Base-by-base conservation (phyloP, 2,888 invertebrate genomes). In the Sarcophaga rosellei region DNA sequence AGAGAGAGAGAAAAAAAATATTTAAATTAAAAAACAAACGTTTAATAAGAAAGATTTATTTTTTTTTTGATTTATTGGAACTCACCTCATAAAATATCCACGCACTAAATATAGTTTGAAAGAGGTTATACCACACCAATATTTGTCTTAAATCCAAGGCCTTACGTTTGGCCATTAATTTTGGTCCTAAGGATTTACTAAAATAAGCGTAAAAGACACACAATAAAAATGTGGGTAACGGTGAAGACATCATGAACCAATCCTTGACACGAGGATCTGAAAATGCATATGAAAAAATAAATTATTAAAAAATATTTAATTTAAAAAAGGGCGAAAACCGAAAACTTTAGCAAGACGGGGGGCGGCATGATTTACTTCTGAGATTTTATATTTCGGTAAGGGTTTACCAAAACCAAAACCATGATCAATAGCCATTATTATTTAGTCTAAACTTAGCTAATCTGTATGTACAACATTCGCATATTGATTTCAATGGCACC, bases 41-140 rank as follows among this genome's bases (percentile, higher is more conserved):
- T 25, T 23, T 44, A 59, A 21, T n/a, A 61, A 69, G 44, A 3
- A 35, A 12, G 1, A 45, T 53, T 68, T 68, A 72, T 79, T 44
- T 69, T 35, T 11, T 35, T 21, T 10, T n/a, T 35, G 68, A 45
- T 75, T 77, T 59, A 21, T 21, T 35, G 35, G 35, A 35, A 93
- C 94, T 94, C 93, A 98, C 98, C 96, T 98, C 98, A 93, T 97
- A 96, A 94, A 98, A 98, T 93, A 98, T 96, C 96, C 97, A 98
- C 87, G 96, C 95, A 92, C 98, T 98, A 93, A 98, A 96, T 89
- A 97, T 91, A 47, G 98, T 98, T 95, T 98, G 98, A 91, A 96
- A 95, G 88, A 98, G 94, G 94, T 99, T 99, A 94, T 98, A 98
- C 88, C 96, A 93, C 89, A 98, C 95, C 91, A 99, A 95, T 82